Evolutionary conservation across 2,113 vertebrate genomes (phyloP).

Genomic region (Bucco capensis): DNA sequence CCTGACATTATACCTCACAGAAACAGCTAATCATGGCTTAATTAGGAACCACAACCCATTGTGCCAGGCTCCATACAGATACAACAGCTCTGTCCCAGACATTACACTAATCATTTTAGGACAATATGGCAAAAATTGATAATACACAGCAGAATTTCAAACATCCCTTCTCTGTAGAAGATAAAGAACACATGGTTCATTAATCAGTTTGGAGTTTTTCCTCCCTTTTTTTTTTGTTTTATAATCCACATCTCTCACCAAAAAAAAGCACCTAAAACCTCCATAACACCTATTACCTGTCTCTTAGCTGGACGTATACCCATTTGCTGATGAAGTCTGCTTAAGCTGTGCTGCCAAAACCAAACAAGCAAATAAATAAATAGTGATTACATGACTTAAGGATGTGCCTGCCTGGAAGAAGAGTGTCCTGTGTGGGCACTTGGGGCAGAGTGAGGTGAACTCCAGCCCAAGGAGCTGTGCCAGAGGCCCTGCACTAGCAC

Average conservation of each 20-base stretch:
- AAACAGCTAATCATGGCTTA: not conserved
- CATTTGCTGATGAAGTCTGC: not conserved
- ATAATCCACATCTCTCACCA: not conserved
- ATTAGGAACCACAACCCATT: not conserved
- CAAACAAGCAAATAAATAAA: too few relatives aligned
- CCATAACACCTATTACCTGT: not conserved
- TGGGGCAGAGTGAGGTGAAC: not conserved
- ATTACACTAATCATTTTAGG: rapidly evolving
- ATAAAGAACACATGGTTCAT: not conserved
- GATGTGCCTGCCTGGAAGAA: not conserved
- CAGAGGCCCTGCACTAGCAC: not conserved
- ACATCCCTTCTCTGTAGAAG: not conserved
- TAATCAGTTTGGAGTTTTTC: not conserved
- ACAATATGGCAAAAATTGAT: not conserved
- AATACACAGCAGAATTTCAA: not conserved
- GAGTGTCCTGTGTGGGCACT: not conserved
- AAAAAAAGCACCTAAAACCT: not conserved
- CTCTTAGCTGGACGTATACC: not conserved
- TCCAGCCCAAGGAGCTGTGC: not conserved
- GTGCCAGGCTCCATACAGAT: not conserved
- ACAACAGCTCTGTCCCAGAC: not conserved
- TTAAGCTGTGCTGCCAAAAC: not conserved
- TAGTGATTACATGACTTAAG: not conserved
- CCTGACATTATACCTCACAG: not conserved
- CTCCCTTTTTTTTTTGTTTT: not conserved